phyloP scores from a whole-genome alignment of 2,113 vertebrate genomes.

The Poeciliopsis occidentalis region DNA sequence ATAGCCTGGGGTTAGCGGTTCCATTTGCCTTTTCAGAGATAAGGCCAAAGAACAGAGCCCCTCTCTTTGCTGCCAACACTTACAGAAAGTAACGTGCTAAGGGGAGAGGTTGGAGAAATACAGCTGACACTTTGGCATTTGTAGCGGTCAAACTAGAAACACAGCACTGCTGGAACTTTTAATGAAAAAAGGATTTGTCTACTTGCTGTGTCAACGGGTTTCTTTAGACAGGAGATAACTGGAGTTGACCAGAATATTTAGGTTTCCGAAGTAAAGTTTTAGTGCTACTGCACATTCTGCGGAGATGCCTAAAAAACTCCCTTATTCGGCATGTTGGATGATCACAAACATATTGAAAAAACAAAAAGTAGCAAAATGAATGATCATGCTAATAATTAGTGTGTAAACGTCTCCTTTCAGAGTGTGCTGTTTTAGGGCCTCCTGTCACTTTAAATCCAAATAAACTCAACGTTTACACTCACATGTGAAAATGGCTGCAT shows the following conservation, averaged over 20 bases:
- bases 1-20: conserved; percentile 21
- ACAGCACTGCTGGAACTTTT: conserved; percentile 13
- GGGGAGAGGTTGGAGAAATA: conserved; percentile 12
- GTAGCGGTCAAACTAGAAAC: conserved; percentile 10
- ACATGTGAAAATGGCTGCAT: no score
- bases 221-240: conserved; percentile 29
- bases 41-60: conserved; percentile 16
- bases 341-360: no score
- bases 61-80: conserved; percentile 11
- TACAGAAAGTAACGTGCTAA: conserved; percentile 13
- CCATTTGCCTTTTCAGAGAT: conserved; percentile 37
- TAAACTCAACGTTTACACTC: no score
- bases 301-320: no score
- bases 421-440: no score
- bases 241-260: background rate
- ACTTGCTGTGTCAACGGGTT: conserved; percentile 6
- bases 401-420: no score
- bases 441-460: no score
- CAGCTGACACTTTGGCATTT: conserved; percentile 17
- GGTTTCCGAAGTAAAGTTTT: conserved; percentile 1
- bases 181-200: conserved; percentile 33
- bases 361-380: no score
- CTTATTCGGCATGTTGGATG: no score
- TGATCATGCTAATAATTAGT: no score
- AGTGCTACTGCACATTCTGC: background rate